phyloP scores from a whole-genome alignment of 2,888 invertebrate species.

The Teleogryllus oceanicus region DNA sequence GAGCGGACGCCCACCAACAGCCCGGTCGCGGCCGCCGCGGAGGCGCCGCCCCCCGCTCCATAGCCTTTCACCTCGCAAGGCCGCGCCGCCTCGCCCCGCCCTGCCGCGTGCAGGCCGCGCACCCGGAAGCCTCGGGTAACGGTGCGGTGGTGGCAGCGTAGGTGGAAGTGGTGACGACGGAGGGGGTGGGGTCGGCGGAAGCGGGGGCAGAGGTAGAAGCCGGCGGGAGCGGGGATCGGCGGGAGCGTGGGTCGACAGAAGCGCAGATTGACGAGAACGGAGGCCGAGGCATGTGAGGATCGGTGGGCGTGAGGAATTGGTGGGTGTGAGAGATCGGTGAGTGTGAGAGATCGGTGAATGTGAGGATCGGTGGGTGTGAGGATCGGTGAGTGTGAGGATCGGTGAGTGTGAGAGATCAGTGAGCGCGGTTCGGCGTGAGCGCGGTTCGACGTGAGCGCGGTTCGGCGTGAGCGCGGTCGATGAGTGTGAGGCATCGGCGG shows the following conservation, averaged over 20 bases:
- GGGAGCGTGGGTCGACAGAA: not conserved
- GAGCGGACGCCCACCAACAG: not conserved
- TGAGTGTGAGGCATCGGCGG: too few relatives aligned
- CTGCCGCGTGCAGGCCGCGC: not conserved
- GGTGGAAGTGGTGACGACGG: not conserved
- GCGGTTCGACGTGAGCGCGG: too few relatives aligned
- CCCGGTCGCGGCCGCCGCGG: not conserved
- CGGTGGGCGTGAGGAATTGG: not conserved
- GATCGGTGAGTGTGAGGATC: too few relatives aligned
- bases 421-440: too few relatives aligned
- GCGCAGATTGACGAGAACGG: not conserved
- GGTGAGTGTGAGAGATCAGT: too few relatives aligned
- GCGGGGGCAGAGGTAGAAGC: not conserved
- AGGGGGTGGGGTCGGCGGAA: not conserved
- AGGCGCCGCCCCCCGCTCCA: not conserved
- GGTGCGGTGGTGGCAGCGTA: not conserved
- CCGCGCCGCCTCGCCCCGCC: not conserved
- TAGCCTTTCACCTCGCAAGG: slow-evolving; percentile 18
- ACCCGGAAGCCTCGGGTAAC: not conserved
- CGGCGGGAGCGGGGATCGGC: too few relatives aligned
- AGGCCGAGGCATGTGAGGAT: not conserved
- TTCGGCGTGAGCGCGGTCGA: too few relatives aligned
- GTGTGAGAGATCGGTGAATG: not conserved
- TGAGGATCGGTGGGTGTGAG: not conserved
- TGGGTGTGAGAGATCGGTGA: not conserved